Conservation (phyloP, 2,797 vertebrate species). For the Phoeniculus purpureus region DNA sequence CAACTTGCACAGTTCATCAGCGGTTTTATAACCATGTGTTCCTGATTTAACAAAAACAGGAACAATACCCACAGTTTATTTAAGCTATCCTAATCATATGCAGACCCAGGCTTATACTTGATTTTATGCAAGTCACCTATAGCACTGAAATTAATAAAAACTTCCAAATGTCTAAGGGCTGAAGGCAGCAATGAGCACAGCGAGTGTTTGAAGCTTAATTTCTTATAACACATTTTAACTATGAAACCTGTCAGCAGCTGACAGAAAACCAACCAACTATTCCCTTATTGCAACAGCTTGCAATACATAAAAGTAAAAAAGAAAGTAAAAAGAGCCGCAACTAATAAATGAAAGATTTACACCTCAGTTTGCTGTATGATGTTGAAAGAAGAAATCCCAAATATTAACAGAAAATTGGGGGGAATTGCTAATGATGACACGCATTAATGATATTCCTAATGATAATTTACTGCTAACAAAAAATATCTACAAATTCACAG, state of each 20-base stretch:
- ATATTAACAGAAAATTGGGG: background rate
- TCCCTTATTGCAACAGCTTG: background rate
- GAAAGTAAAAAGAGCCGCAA: background rate
- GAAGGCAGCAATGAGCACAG: background rate
- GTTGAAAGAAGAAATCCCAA: background rate
- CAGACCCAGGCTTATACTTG: background rate
- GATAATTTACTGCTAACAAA: background rate
- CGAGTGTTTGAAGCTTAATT: background rate
- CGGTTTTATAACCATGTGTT: conserved; percentile 1
- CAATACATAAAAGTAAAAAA: too few species aligned
- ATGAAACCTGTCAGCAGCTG: background rate
- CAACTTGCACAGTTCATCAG: conserved; percentile 39
- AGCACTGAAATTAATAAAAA: background rate
- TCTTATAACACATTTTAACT: background rate
- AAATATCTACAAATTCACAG: background rate
- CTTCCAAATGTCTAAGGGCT: background rate
- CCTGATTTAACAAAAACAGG: conserved; percentile 64
- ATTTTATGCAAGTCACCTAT: background rate
- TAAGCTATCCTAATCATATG: background rate
- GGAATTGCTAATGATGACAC: background rate
- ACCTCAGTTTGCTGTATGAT: background rate
- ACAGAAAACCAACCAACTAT: background rate
- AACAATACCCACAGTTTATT: background rate
- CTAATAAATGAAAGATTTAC: background rate
- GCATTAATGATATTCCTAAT: background rate